phyloP scores from a whole-genome alignment of 1,140 invertebrate genomes.

The Scaptomyza graminum region DNA sequence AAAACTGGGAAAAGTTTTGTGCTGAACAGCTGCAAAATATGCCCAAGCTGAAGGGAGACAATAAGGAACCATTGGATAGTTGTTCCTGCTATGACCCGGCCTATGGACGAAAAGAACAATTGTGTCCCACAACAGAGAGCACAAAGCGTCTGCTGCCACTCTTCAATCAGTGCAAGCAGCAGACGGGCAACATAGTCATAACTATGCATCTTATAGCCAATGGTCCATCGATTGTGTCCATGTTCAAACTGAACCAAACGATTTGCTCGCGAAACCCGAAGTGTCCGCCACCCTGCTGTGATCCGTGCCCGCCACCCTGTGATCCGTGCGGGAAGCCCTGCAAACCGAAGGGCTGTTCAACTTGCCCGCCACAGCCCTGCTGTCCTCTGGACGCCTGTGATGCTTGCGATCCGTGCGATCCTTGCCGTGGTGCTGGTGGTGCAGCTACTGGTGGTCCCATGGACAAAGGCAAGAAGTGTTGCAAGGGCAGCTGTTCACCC shows the following conservation, averaged over 20 bases:
- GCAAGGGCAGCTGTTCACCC: conserved; percentile 10
- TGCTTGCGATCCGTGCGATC: conserved; percentile 40
- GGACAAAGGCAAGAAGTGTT: conserved; percentile 34
- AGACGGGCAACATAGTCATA: conserved; percentile 78
- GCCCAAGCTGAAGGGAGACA: conserved; percentile 56
- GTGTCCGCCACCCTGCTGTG: conserved; percentile 27
- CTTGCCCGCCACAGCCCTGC: not conserved
- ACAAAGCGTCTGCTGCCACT: conserved; percentile 72
- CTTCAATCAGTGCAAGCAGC: conserved; percentile 76
- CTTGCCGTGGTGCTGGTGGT: conserved; percentile 3
- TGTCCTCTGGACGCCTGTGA: conserved; percentile 40
- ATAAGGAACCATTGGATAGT: conserved; percentile 56
- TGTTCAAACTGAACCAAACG: conserved; percentile 54
- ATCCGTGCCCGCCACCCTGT: conserved; percentile 5
- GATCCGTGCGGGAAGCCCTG: conserved; percentile 6
- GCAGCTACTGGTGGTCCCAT: conserved; percentile 43
- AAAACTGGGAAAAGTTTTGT: conserved; percentile 56
- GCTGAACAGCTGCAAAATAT: conserved; percentile 36
- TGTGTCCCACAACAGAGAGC: conserved; percentile 72
- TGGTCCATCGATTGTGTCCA: conserved; percentile 71
- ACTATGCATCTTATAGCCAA: conserved; percentile 72
- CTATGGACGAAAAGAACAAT: conserved; percentile 56
- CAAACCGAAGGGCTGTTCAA: not conserved
- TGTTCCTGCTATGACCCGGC: conserved; percentile 66
- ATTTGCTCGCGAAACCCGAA: conserved; percentile 70